These are phyloP conservation scores for Lampropteryx suffumata DNA, from an alignment of 2,888 invertebrate species.

Conservation along the genomic window DNA sequence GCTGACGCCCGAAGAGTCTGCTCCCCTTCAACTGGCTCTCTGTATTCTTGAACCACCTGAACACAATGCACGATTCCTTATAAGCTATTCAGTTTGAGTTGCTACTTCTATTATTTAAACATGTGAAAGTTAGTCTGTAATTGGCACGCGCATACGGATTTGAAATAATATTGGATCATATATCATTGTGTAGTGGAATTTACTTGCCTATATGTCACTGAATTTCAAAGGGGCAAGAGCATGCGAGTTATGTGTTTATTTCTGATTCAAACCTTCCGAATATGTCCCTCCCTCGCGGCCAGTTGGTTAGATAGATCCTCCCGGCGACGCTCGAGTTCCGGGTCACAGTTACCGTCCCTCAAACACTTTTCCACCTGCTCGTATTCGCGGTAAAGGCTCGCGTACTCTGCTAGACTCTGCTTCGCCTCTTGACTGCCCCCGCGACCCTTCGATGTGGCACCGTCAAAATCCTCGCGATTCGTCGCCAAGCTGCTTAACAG, in stretches of 20 bases:
- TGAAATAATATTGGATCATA: too few relatives aligned
- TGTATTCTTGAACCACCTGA: slow-evolving; percentile 63
- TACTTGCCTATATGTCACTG: too few relatives aligned
- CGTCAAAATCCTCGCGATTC: slow-evolving; percentile 58
- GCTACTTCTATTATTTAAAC: too few relatives aligned
- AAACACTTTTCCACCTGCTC: slow-evolving; percentile 55
- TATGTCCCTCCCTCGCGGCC: slow-evolving; percentile 56
- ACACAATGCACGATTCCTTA: not conserved
- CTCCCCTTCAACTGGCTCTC: slow-evolving; percentile 41
- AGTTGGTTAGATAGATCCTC: slow-evolving; percentile 57
- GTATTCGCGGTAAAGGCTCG: slow-evolving; percentile 62
- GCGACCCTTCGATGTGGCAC: slow-evolving; percentile 60
- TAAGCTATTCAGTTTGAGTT: too few relatives aligned
- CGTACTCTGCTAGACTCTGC: slow-evolving; percentile 64
- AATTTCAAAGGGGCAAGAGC: too few relatives aligned
- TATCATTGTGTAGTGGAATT: too few relatives aligned
- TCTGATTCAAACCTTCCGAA: slow-evolving; percentile 50
- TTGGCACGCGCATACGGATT: too few relatives aligned
- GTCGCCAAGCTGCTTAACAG: slow-evolving; percentile 59
- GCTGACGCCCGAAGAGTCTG: slow-evolving; percentile 53
- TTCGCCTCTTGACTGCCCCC: slow-evolving; percentile 55
- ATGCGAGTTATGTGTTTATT: too few relatives aligned
- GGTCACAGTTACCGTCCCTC: slow-evolving; percentile 47
- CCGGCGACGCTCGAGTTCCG: slow-evolving; percentile 53
- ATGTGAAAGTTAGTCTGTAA: too few relatives aligned